Evolutionary conservation across 2,113 vertebrate genomes (phyloP).

Genomic region (Gallinago jamesoni): DNA sequence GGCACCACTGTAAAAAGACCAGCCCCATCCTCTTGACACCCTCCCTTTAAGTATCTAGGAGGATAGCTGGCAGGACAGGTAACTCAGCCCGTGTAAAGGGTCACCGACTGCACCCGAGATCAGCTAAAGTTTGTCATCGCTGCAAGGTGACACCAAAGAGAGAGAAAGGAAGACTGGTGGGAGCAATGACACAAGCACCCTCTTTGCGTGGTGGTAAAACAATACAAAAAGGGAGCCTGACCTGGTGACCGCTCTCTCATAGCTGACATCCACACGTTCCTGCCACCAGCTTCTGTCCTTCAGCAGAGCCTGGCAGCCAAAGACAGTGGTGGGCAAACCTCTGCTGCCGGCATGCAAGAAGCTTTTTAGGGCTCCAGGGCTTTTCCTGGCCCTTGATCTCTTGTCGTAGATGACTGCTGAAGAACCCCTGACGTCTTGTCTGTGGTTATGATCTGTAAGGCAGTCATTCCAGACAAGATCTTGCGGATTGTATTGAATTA

Average conservation of each 20-base stretch:
- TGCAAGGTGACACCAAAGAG: background rate
- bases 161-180: background rate
- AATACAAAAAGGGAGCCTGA: background rate
- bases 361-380: background rate
- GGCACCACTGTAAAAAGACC: too few relatives aligned
- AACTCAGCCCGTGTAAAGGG: background rate
- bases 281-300: background rate
- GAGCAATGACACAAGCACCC: background rate
- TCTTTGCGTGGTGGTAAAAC: background rate
- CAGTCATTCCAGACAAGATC: background rate
- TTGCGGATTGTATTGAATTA: background rate
- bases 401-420: background rate
- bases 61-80: background rate
- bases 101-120: background rate
- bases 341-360: background rate
- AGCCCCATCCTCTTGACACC: too few relatives aligned
- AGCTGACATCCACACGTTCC: accelerated
- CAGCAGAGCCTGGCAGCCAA: background rate
- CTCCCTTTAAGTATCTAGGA: background rate
- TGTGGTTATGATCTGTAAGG: background rate
- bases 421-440: background rate
- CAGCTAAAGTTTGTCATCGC: background rate
- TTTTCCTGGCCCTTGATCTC: background rate
- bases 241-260: background rate
- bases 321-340: background rate